Percentiles rank a stretch among this genome's conserved stretches.
Conservation (phyloP, 2,797 vertebrate species). For the Lutjanus argentimaculatus region DNA sequence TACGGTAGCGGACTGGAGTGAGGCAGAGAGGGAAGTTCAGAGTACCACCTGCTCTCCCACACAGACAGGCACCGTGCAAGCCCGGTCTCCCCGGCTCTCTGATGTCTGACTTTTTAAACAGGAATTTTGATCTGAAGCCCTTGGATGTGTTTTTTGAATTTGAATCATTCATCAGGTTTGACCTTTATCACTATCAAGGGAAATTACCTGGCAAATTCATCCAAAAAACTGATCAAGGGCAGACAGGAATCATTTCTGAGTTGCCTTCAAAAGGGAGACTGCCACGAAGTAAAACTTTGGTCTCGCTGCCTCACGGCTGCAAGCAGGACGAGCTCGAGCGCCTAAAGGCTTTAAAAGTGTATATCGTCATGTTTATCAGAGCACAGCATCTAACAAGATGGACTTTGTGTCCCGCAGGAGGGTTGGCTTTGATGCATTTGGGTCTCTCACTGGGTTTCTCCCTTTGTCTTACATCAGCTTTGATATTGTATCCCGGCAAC, state of each 20-base stretch:
- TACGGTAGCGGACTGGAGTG: conserved; percentile 32
- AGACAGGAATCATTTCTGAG: conserved; percentile 44
- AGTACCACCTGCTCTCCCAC: conserved; percentile 62
- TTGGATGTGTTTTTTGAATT: too few relatives aligned
- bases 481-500: conserved; percentile 54
- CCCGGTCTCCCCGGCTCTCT: conserved; percentile 29
- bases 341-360: conserved; percentile 50
- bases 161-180: conserved; percentile 63
- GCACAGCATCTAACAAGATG: conserved; percentile 16
- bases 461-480: conserved; percentile 48
- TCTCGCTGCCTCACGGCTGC: conserved; percentile 27
- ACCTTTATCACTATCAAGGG: conserved; percentile 53
- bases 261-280: conserved; percentile 39
- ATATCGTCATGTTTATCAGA: conserved; percentile 39
- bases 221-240: conserved; percentile 51
- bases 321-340: background rate
- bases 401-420: conserved; percentile 21
- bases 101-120: conserved; percentile 66
- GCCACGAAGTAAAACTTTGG: conserved; percentile 38
- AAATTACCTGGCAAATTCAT: conserved; percentile 58
- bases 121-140: too few relatives aligned
- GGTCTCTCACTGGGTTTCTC: conserved; percentile 29
- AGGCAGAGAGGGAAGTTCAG: conserved; percentile 47
- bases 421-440: conserved; percentile 48
- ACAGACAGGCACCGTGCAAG: conserved; percentile 31